phyloP scores from a whole-genome alignment of 2,888 invertebrate genomes.

The Diplazon laetatorius region DNA sequence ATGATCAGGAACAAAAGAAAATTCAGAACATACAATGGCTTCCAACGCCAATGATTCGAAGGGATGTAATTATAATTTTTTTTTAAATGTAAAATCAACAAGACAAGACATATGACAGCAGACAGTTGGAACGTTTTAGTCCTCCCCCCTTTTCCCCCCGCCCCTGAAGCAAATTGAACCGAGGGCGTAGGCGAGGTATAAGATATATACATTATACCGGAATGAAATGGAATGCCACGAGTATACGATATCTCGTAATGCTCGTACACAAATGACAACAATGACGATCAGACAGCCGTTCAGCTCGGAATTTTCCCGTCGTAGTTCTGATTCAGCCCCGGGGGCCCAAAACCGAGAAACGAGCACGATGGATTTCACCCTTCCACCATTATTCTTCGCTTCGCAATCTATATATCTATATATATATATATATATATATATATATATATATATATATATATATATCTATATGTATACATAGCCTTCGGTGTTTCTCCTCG shows the following conservation, averaged over 20 bases:
- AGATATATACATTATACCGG: slow-evolving; percentile 55
- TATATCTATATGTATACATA: too few relatives aligned
- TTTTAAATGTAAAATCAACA: slow-evolving; percentile 36
- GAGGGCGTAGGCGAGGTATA: slow-evolving; percentile 24
- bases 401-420: too few relatives aligned
- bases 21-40: too few relatives aligned
- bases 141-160: too few relatives aligned
- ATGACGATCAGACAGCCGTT: slow-evolving; percentile 73
- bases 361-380: slow-evolving; percentile 79
- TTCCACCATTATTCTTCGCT: slow-evolving; percentile 70
- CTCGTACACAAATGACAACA: slow-evolving; percentile 72
- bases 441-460: too few relatives aligned
- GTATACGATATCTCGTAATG: slow-evolving; percentile 61
- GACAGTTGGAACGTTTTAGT: slow-evolving; percentile 61
- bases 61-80: too few relatives aligned
- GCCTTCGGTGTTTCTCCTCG: slow-evolving; percentile 80
- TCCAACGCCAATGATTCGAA: too few relatives aligned
- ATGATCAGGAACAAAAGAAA: too few relatives aligned
- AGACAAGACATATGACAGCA: slow-evolving; percentile 56
- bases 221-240: slow-evolving; percentile 57
- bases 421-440: too few relatives aligned
- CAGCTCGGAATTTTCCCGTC: slow-evolving; percentile 56
- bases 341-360: slow-evolving; percentile 69
- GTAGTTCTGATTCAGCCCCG: slow-evolving; percentile 54
- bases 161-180: slow-evolving; percentile 63